Percentiles rank a stretch among this genome's conserved stretches.
These are phyloP conservation scores for Pseudocheirus occidentalis DNA, from an alignment of 2,797 vertebrate genomes.

Conservation along the genomic window DNA sequence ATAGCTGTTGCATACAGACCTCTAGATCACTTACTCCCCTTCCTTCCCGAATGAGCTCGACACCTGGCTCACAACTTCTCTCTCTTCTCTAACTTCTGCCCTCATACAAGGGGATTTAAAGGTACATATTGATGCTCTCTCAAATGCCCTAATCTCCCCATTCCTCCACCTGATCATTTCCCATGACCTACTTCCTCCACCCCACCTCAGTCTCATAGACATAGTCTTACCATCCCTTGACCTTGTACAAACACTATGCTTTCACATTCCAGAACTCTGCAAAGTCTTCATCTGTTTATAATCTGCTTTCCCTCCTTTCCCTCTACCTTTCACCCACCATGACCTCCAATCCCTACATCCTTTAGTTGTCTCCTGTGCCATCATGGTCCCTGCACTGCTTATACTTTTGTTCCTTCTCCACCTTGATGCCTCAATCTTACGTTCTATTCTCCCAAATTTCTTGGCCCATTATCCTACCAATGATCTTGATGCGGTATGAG, in stretches of 20 bases:
- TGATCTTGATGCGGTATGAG: too few relatives aligned
- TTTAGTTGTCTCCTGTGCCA: background rate
- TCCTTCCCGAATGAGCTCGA: background rate
- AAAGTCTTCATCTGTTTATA: background rate
- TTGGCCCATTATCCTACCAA: background rate
- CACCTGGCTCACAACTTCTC: background rate
- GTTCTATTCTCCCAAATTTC: background rate
- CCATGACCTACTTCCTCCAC: background rate
- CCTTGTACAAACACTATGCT: background rate
- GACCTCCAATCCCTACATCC: background rate
- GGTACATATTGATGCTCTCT: background rate
- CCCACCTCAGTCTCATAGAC: background rate
- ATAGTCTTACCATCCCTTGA: background rate
- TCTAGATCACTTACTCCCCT: background rate
- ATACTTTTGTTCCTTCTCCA: background rate
- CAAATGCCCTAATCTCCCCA: background rate
- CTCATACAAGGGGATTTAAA: too few relatives aligned
- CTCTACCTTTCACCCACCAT: background rate
- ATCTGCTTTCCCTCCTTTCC: background rate
- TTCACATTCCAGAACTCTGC: background rate
- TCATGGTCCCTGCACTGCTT: background rate
- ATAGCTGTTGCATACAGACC: background rate
- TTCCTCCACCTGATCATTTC: background rate
- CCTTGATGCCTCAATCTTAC: background rate
- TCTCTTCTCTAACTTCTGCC: background rate